Conservation (phyloP, 2,113 vertebrate species). For the Pyrgilauda ruficollis region DNA sequence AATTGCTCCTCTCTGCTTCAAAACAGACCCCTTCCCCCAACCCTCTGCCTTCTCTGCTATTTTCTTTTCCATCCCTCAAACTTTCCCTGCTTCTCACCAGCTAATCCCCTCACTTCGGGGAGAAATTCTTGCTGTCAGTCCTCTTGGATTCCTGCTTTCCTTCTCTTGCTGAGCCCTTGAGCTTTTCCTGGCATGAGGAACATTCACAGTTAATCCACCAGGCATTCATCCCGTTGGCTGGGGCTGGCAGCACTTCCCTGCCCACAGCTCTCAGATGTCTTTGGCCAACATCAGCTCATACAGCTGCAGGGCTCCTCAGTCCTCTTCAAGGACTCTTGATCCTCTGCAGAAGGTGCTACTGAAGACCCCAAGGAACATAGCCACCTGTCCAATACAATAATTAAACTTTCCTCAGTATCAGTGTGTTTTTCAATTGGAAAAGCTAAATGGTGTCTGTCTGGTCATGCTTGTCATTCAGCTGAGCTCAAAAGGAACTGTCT, state of each 20-base stretch:
- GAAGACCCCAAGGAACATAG: background rate
- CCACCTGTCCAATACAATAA: background rate
- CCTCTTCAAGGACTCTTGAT: background rate
- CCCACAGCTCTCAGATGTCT: background rate
- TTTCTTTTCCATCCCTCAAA: background rate
- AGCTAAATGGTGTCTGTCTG: rapidly evolving
- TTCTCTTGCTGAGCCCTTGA: background rate
- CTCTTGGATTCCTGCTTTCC: background rate
- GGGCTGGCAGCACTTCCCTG: background rate
- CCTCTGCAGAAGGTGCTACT: background rate
- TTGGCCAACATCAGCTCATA: background rate
- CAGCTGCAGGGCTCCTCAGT: background rate
- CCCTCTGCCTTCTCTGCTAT: background rate
- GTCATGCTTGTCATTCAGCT: background rate
- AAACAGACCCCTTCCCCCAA: background rate
- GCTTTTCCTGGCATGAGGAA: background rate
- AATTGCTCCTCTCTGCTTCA: background rate
- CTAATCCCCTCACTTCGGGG: background rate
- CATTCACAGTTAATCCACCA: background rate
- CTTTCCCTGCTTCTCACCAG: background rate
- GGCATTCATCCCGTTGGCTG: background rate
- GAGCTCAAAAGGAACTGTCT: background rate
- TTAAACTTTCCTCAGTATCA: background rate
- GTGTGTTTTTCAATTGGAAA: background rate
- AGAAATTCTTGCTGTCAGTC: background rate